A percentile compares a stretch with the other conserved stretches of the same genome.
phyloP scores from a whole-genome alignment of 2,888 invertebrate species.

The Catocala nupta region DNA sequence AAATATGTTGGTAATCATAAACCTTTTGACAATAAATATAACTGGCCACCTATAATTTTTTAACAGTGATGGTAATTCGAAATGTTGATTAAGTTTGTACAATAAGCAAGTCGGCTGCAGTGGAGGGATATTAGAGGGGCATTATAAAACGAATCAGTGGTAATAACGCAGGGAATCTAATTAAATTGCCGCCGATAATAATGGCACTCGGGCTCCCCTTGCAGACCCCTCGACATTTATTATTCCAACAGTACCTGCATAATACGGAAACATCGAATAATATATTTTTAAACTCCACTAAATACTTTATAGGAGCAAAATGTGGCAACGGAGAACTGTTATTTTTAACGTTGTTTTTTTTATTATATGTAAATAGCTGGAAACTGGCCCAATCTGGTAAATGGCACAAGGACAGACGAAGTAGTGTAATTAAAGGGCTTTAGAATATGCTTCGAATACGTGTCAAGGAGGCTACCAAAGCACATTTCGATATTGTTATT shows the following conservation, averaged over 20 bases:
- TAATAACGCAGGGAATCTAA: slow-evolving; percentile 85
- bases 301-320: slow-evolving; percentile 17
- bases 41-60: slow-evolving; percentile 24
- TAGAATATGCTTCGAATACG: slow-evolving; percentile 45
- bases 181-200: slow-evolving; percentile 87
- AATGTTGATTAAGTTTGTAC: slow-evolving; percentile 53
- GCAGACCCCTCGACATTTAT: slow-evolving; percentile 83
- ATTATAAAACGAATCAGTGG: slow-evolving; percentile 85
- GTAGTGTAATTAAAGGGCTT: slow-evolving; percentile 57
- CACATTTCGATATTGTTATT: neutral
- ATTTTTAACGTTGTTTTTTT: slow-evolving; percentile 42
- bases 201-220: slow-evolving; percentile 80
- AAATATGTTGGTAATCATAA: neutral
- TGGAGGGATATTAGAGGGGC: slow-evolving; percentile 75
- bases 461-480: slow-evolving; percentile 43
- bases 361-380: slow-evolving; percentile 50
- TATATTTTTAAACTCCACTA: slow-evolving; percentile 28
- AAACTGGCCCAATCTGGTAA: slow-evolving; percentile 46
- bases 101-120: slow-evolving; percentile 58
- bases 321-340: slow-evolving; percentile 35
- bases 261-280: slow-evolving; percentile 52
- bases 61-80: slow-evolving; percentile 62
- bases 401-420: slow-evolving; percentile 54
- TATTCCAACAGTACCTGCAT: slow-evolving; percentile 71
- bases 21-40: slow-evolving; percentile 1